Base-by-base conservation (phyloP, 2,113 vertebrate species). In the Lophochroa leadbeateri region DNA sequence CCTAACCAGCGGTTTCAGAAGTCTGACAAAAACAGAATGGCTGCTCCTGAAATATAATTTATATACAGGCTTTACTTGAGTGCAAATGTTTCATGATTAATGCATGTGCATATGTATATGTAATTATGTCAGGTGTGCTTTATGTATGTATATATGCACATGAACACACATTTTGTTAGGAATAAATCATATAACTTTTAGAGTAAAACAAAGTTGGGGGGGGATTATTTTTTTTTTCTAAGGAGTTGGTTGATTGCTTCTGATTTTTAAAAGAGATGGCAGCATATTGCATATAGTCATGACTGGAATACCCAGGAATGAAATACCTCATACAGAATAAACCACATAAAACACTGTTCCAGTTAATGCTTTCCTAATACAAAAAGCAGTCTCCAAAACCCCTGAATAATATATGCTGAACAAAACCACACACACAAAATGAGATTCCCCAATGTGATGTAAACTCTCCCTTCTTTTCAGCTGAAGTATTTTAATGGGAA, bases 81-180 rank as follows among this genome's bases (percentile, higher is more conserved):
- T 31, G 41, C 21, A 83, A 46, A 10, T 77, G 28, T 9, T 76
- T 69, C 11, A 6, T 12, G 12, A 43, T 37, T 58, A 81, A 75
- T 31, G 10, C 13, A 37, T 1, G 3, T 28, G 44, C 20, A 25
- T 31, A 17, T 2, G 2, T n/a, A 52, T 8, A 49, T 28, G 13
- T 11, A 88, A 7, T 49, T 70, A 70, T 2, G 11, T 6, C 47
- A 6, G 24, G 13, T 31, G 10, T 7, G 13, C 5, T 52, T 44
- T 65, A 77, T 2, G 4, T 27, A 31, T 8, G 5, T 52, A 47
- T 9, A 12, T 11, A 41, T 18, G 17, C 5, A 1, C 13, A 25
- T 2, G 17, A 9, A 57, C 17, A 55, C 11, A 17, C 25, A 44
- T 41, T 90, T 71, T 63, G 5, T 33, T 70, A 29, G 24, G 20